A percentile compares a stretch with the other conserved stretches of the same genome.
These are phyloP conservation scores for Euclidia mi DNA, from an alignment of 2,888 invertebrate genomes.

Conservation along the genomic window DNA sequence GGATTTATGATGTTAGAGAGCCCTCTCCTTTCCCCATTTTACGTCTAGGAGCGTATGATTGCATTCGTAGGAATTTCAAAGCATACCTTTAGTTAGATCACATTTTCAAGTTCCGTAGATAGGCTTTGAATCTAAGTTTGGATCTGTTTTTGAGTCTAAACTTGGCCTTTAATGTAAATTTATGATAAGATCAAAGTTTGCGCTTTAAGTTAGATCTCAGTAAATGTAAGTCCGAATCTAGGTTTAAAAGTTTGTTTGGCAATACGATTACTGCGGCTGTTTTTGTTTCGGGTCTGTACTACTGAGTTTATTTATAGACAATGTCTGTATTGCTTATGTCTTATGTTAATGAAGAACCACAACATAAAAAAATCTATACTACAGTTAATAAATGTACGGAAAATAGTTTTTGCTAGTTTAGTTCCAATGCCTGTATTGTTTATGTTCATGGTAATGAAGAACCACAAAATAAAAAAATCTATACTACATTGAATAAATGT, in stretches of 20 bases:
- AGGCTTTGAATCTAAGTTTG: conserved; percentile 2
- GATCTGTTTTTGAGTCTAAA: conserved; percentile 3
- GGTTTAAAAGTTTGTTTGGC: conserved; percentile 29
- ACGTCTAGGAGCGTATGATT: conserved; percentile 12
- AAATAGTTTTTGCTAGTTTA: no score
- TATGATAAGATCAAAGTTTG: conserved; percentile 41
- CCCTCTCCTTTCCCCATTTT: conserved; percentile 23
- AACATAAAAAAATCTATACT: no score
- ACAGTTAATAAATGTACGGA: no score
- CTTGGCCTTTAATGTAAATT: conserved; percentile 32
- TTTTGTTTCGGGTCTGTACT: conserved; percentile 27
- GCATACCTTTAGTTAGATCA: conserved; percentile 1
- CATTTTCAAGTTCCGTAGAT: background rate
- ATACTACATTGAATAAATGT: no score
- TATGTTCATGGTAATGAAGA: no score
- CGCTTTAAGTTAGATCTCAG: conserved; percentile 27
- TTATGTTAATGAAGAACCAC: no score
- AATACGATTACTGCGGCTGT: conserved; percentile 34
- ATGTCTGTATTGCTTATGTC: no score
- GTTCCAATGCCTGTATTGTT: no score
- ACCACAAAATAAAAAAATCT: no score
- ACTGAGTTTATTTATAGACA: background rate
- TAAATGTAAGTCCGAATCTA: conserved; percentile 35
- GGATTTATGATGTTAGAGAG: conserved; percentile 53
- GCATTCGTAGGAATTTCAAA: conserved; percentile 1